These are phyloP conservation scores for Parauchenoglanis punctatus DNA, from an alignment of 2,797 vertebrate species.

Conservation along the genomic window DNA sequence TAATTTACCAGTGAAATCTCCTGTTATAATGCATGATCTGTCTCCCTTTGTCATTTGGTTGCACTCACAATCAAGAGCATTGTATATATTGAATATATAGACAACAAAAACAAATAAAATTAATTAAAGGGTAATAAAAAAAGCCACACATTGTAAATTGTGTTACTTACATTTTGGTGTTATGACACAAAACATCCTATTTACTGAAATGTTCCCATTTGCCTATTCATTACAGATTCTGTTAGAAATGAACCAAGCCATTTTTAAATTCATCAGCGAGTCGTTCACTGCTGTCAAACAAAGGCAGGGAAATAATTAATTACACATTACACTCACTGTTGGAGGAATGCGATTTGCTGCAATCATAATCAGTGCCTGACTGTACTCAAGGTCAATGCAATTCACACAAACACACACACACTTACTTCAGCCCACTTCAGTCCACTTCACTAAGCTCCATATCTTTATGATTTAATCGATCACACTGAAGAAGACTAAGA, in stretches of 20 bases:
- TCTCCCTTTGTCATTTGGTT: not conserved
- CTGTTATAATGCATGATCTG: too few species aligned
- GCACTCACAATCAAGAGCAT: not conserved
- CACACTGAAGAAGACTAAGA: not conserved
- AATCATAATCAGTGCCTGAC: slow-evolving; percentile 21
- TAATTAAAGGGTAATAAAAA: not conserved
- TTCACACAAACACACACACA: not conserved
- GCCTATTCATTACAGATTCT: not conserved
- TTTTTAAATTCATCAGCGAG: slow-evolving; percentile 1
- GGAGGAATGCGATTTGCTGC: not conserved
- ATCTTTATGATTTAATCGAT: slow-evolving; percentile 34
- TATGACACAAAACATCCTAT: not conserved
- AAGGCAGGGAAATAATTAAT: slow-evolving; percentile 17
- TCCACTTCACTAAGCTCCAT: slow-evolving; percentile 2
- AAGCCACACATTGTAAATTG: not conserved
- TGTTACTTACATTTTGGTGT: not conserved
- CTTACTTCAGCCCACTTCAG: slow-evolving; percentile 2
- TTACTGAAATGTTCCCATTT: not conserved
- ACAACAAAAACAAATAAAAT: not conserved
- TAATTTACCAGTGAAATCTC: not conserved
- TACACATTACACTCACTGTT: slow-evolving; percentile 13
- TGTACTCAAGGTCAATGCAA: slow-evolving; percentile 27
- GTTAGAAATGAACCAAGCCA: not conserved
- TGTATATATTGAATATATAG: not conserved
- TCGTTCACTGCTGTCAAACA: slow-evolving; percentile 5